phyloP scores from a whole-genome alignment of 2,113 vertebrate genomes.

The Neopipo cinnamomea region DNA sequence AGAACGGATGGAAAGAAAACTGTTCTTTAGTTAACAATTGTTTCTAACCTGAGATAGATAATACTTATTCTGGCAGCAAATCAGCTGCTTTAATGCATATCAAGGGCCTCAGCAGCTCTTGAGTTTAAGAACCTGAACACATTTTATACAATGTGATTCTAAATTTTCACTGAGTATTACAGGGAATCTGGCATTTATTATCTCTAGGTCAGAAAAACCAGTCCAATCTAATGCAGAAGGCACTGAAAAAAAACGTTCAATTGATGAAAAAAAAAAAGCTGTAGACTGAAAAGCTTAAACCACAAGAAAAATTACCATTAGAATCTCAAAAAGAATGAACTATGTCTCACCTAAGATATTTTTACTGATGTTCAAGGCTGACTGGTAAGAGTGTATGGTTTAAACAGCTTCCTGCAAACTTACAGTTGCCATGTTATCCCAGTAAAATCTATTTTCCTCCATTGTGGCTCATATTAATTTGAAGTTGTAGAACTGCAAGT shows the following conservation, averaged over 20 bases:
- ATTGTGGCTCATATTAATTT: neutral
- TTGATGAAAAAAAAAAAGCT: neutral
- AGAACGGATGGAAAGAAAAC: neutral
- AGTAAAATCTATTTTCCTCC: neutral
- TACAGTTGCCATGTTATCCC: neutral
- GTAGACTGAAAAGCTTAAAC: neutral
- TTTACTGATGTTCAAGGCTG: neutral
- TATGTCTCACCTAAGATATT: neutral
- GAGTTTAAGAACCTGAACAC: neutral
- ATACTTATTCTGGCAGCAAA: neutral
- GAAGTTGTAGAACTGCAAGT: neutral
- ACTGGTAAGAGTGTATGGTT: neutral
- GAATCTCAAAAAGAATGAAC: neutral
- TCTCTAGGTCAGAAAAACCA: neutral
- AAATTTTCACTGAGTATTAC: neutral
- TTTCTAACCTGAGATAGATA: neutral
- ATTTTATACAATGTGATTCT: neutral
- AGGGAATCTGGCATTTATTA: neutral
- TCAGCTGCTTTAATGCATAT: neutral
- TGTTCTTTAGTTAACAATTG: neutral
- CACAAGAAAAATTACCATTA: neutral
- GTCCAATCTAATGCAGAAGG: neutral
- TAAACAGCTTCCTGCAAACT: neutral
- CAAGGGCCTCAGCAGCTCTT: neutral
- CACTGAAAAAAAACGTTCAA: neutral